Base-by-base conservation (phyloP, 2,888 invertebrate genomes). In the Zaprionus lineosus region DNA sequence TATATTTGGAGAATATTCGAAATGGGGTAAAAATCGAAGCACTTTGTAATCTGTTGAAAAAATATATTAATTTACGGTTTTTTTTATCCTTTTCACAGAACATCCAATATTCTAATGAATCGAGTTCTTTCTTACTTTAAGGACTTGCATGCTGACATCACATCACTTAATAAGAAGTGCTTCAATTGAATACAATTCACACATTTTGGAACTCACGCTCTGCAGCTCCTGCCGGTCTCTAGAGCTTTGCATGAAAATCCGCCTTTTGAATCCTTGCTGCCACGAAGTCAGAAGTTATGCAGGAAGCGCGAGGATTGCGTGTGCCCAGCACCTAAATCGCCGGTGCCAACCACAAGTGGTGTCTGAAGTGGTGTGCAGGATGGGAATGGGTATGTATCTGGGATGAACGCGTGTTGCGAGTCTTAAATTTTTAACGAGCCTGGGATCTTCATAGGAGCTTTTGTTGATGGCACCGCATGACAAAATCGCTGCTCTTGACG, bases 351-450 rank as follows among this genome's bases (percentile, higher is more conserved):
- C 67, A 24, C 60, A 40, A 40, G 26, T 29, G 29, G 31, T 21
- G 43, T 11, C 21, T n/a, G 19, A 48, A 46, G 36, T 44, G 48
- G 52, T 2, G 6, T 11, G 21, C 1, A 11, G 9, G 29, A 6
- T 6, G 31, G 8, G 11, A n/a, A 6, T 33, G 26, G 18, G 37
- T 58, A 40, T 67, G 68, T 24, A n/a, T 1, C 3, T 36, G 56
- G 50, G 47, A 40, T 47, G 31, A 21, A 53, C 56, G 64, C 65
- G 61, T 40, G 59, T 71, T 48, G 64, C 56, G 76, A 66, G n/a
- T n/a, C 70, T 77, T 84, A 66, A 86, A 84, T 81, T 84, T 86
- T 84, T 83, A 84, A 82, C 74, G 48, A 81, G 31, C 39, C 18
- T 68, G 58, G 58, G 33, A 50, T 59, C 52, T 41, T 36, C 36